Conservation (phyloP, 1,140 invertebrate species). For the Drosophila sp. region DNA sequence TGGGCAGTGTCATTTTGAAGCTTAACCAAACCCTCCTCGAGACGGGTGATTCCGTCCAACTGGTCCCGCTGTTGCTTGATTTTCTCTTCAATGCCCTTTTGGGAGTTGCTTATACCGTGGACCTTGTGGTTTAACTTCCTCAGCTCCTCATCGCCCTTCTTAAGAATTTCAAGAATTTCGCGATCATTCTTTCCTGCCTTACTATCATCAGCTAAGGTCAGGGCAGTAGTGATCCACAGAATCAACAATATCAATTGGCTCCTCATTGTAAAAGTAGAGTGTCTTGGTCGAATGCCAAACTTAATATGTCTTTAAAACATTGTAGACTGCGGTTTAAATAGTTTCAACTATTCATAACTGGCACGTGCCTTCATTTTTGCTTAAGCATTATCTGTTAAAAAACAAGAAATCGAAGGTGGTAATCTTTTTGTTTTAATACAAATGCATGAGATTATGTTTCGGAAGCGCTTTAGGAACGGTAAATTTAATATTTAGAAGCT, state of each 20-base stretch:
- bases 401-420: not conserved
- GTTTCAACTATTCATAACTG: not conserved
- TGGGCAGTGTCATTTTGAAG: conserved; percentile 26
- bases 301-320: not conserved
- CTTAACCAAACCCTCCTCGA: conserved; percentile 38
- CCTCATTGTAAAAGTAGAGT: conserved; percentile 26
- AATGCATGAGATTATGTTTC: too few species aligned
- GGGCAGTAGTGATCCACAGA: conserved; percentile 10
- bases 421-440: not conserved
- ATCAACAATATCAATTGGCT: conserved; percentile 16
- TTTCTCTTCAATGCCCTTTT: conserved; percentile 60
- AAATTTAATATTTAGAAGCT: conserved; percentile 11
- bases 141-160: conserved; percentile 24
- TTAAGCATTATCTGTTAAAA: not conserved
- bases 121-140: conserved; percentile 13
- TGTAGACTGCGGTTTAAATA: conserved; percentile 31
- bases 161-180: conserved; percentile 21
- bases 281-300: conserved; percentile 7
- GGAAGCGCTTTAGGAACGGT: not conserved
- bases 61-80: conserved; percentile 37
- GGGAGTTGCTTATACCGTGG: conserved; percentile 16
- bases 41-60: conserved; percentile 27
- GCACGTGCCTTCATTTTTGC: not conserved
- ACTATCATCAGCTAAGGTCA: conserved; percentile 4
- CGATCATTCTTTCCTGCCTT: not conserved